Conservation (phyloP, 2,113 vertebrate genomes). For the Sminthopsis crassicaudata region DNA sequence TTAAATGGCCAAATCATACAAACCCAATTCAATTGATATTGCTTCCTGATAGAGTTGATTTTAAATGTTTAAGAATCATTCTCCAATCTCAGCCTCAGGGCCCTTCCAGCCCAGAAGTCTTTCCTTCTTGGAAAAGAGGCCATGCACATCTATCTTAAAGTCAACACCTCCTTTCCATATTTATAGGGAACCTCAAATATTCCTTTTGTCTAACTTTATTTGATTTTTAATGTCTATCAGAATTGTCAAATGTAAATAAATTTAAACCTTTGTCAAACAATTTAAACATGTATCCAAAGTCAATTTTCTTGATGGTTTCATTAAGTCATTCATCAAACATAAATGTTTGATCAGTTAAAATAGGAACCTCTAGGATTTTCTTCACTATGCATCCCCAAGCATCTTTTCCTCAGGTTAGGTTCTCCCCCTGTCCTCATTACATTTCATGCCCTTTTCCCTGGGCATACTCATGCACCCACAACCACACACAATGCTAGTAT, state of each 20-base stretch:
- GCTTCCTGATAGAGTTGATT: background rate
- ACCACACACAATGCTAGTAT: background rate
- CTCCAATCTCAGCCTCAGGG: background rate
- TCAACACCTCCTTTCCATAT: background rate
- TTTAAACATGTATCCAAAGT: background rate
- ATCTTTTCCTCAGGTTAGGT: background rate
- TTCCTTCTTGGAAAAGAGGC: background rate
- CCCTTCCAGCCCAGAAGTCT: slow-evolving; percentile 9
- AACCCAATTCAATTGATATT: background rate
- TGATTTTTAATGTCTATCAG: background rate
- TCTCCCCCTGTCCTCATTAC: background rate
- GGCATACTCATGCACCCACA: background rate
- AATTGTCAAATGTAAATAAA: background rate
- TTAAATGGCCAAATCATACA: background rate
- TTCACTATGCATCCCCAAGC: background rate
- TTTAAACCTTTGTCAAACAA: background rate
- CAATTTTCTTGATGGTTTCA: background rate
- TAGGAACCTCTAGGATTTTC: background rate
- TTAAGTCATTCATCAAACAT: background rate
- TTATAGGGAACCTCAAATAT: background rate
- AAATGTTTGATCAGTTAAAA: background rate
- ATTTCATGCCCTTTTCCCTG: background rate
- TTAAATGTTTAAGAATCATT: background rate
- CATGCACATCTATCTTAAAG: background rate
- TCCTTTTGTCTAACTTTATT: background rate